Conservation (phyloP, 1,140 invertebrate species). For the Sinella curviseta region DNA sequence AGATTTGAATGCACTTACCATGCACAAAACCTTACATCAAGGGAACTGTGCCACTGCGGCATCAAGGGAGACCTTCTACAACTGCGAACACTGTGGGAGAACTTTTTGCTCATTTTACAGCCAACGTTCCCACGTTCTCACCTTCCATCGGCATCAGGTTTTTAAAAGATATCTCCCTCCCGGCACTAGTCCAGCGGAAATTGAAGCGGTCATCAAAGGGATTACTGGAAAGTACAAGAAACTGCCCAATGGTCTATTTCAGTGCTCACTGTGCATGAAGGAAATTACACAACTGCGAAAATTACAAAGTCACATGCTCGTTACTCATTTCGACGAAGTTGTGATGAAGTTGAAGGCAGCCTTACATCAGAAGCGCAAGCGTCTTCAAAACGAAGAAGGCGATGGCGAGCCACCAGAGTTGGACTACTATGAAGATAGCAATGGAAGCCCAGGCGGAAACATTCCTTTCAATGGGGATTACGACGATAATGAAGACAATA, state of each 20-base stretch:
- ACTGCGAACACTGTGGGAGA: background rate
- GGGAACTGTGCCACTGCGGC: background rate
- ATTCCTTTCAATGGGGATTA: too few species aligned
- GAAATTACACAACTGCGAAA: background rate
- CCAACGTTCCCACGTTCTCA: background rate
- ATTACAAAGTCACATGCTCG: background rate
- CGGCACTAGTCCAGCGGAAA: background rate
- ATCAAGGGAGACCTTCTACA: background rate
- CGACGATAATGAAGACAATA: too few species aligned
- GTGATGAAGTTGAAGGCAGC: background rate
- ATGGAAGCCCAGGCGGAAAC: too few species aligned
- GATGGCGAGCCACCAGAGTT: background rate
- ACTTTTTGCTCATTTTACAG: background rate
- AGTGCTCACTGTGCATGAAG: background rate
- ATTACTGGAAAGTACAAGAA: background rate
- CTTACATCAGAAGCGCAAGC: too few species aligned
- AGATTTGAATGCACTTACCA: background rate
- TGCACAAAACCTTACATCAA: background rate
- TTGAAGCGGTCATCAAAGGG: background rate
- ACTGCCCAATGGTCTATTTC: background rate
- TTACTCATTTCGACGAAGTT: background rate
- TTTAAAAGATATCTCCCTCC: background rate
- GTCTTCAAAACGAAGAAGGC: background rate
- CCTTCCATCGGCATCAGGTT: background rate
- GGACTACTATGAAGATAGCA: background rate